Evolutionary conservation across 2,797 vertebrate species (phyloP), one percentile per base, ranked within the genome.

Genomic region (Acanthurus lineatus): DNA sequence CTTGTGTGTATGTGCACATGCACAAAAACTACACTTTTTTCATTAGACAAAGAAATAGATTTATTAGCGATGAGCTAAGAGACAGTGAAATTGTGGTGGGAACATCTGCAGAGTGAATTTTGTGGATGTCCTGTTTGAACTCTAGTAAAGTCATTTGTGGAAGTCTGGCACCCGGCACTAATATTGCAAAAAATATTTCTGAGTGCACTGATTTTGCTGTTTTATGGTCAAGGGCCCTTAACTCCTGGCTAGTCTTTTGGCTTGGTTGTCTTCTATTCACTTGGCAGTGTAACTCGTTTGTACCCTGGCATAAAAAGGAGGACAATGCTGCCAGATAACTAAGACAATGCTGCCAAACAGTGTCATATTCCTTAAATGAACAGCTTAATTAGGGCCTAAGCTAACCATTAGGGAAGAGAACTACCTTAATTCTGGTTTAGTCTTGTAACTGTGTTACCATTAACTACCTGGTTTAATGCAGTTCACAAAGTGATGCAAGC

Each of bases 401-500:
- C 20, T 79, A 60, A 78, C 47, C 47, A 38, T 48, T 78, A 76
- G 19, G 58, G 53, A 38, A 48, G 22, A 49, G 25, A 70, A 35
- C 52, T 59, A 17, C 17, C 73, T 69, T 51, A 51, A 64, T 63
- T 72, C 42, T 22, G 16, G 52, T 73, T 77, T 42, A 57, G 19
- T 48, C 8, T 72, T 52, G 28, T 78, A 75, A 77, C 35, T 0
- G 1, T 35, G 38, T 63, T 76, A 40, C 25, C 8, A 35, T 77
- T 76, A 62, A 75, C 56, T 69, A 61, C 76, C 73, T 81, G 69
- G 14, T 80, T 87, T 59, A 73, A 67, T 74, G 58, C 68, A 78
- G 79, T 86, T 88, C 70, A 58, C 70, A 81, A 89, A 83, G 74
- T 90, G 84, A 79, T 81, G 75, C 83, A 83, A 88, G 73, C 69